Conservation (phyloP, 2,888 invertebrate species). For the Drosophila falleni region DNA sequence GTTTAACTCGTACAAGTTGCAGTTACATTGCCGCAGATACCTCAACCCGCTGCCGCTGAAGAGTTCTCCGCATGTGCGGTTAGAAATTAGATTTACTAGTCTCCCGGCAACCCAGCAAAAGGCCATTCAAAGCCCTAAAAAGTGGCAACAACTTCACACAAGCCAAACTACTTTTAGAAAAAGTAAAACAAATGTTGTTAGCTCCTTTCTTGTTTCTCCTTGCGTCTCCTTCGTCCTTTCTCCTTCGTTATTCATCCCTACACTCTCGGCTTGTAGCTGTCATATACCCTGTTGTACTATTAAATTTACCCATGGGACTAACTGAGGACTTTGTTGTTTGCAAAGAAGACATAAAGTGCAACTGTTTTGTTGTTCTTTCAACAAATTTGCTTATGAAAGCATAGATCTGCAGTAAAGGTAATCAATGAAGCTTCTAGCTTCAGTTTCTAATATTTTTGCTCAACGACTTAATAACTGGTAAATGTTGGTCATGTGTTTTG, state of each 20-base stretch:
- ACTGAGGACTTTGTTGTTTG: conserved; percentile 58
- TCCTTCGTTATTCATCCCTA: not conserved
- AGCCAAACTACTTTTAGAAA: conserved; percentile 57
- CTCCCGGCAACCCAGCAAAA: conserved; percentile 45
- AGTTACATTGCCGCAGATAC: conserved; percentile 58
- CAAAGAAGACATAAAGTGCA: conserved; percentile 50
- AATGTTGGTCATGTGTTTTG: conserved; percentile 25
- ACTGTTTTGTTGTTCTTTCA: conserved; percentile 56
- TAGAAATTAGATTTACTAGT: conserved; percentile 78
- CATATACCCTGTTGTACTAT: conserved; percentile 59
- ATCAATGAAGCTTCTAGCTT: conserved; percentile 57
- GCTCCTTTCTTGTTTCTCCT: conserved; percentile 30
- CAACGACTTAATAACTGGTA: conserved; percentile 67
- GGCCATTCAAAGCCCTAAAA: conserved; percentile 53
- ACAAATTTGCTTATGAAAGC: conserved; percentile 43
- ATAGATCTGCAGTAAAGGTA: conserved; percentile 53
- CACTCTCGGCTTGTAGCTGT: not conserved
- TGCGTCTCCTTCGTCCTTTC: conserved; percentile 14
- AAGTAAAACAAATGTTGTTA: conserved; percentile 70
- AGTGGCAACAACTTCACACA: conserved; percentile 64
- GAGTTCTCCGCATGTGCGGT: conserved; percentile 51
- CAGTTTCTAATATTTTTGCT: conserved; percentile 40
- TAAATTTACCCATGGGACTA: conserved; percentile 64
- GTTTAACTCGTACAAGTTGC: conserved; percentile 54
- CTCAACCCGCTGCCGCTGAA: conserved; percentile 22